Evolutionary conservation across 2,888 invertebrate species (phyloP).

Genomic region (Sphinx pinastri): DNA sequence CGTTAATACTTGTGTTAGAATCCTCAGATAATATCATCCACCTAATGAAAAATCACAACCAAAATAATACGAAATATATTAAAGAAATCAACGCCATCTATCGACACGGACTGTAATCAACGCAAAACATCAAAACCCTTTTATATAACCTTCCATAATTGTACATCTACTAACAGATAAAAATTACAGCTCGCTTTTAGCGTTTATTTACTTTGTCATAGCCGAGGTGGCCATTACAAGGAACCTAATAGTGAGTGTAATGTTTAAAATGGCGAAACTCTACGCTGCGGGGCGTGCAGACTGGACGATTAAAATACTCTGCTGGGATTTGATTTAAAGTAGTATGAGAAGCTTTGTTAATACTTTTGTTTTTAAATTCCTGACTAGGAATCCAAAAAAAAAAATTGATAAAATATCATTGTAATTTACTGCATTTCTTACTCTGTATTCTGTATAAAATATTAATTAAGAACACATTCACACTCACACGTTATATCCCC

Average conservation of each 20-base stretch:
- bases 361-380: no score
- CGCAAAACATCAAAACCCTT: conserved; percentile 33
- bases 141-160: conserved; percentile 39
- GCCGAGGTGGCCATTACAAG: conserved; percentile 48
- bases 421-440: no score
- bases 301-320: conserved; percentile 36
- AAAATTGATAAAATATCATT: no score
- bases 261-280: conserved; percentile 51
- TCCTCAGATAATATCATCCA: background rate
- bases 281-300: conserved; percentile 39
- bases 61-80: background rate
- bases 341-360: no score
- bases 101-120: background rate
- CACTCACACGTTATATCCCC: no score
- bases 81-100: background rate
- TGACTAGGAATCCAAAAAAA: no score
- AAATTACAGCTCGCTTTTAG: conserved; percentile 52
- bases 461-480: no score
- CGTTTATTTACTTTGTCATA: conserved; percentile 49
- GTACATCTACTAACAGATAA: conserved; percentile 43
- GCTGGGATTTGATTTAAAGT: background rate
- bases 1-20: background rate
- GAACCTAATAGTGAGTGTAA: conserved; percentile 45
- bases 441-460: no score
- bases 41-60: background rate